Evolutionary conservation across 2,888 invertebrate genomes (phyloP).

Genomic region (Silvanus unidentatus): DNA sequence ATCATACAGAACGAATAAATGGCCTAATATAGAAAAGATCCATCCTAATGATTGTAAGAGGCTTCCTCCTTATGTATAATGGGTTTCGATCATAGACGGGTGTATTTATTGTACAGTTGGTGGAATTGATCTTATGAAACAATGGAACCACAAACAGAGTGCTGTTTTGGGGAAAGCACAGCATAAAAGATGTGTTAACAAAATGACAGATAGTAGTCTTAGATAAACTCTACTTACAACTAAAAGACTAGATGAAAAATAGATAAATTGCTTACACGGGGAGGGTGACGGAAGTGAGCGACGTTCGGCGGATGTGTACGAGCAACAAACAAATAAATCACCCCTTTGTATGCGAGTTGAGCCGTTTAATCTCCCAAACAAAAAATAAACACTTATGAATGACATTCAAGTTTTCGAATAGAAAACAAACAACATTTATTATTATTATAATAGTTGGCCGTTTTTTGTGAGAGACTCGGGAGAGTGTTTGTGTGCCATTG

Average conservation of each 20-base stretch:
- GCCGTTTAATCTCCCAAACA: conserved; percentile 3
- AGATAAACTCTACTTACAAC: conserved; percentile 23
- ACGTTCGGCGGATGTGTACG: conserved; percentile 22
- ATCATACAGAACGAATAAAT: conserved; percentile 1
- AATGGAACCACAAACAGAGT: not conserved
- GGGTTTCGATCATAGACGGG: no score
- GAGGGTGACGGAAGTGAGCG: conserved; percentile 23
- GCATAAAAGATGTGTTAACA: conserved; percentile 27
- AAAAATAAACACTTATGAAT: conserved; percentile 8
- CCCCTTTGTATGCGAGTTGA: conserved; percentile 2
- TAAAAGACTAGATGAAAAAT: conserved; percentile 34
- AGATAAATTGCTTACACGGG: conserved; percentile 31
- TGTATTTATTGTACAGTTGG: no score
- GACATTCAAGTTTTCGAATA: not conserved
- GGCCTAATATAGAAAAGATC: conserved; percentile 1
- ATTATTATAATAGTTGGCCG: no score
- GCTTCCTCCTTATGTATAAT: not conserved
- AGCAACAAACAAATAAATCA: conserved; percentile 29
- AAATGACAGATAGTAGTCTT: conserved; percentile 29
- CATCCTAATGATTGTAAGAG: conserved; percentile 1
- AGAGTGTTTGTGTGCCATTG: no score
- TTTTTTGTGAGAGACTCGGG: no score
- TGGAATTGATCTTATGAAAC: not conserved
- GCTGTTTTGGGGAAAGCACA: no score
- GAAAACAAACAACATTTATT: no score